phyloP scores from a whole-genome alignment of 2,888 invertebrate genomes.

The Philereme vetulata region DNA sequence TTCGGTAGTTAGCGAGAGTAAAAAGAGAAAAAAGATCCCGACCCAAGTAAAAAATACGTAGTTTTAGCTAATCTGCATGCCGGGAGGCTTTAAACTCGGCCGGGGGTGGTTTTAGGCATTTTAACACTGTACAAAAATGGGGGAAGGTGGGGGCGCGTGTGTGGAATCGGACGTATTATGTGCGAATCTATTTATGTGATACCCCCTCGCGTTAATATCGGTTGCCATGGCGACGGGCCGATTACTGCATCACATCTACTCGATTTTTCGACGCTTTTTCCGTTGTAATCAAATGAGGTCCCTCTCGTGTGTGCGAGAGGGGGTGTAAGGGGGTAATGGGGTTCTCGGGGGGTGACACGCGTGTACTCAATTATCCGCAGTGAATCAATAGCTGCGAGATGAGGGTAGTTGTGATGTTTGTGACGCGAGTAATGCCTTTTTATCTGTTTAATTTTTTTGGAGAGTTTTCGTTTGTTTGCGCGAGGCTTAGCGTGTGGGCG shows the following conservation, averaged over 20 bases:
- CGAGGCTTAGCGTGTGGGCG: slow-evolving; percentile 12
- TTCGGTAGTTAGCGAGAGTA: slow-evolving; percentile 77
- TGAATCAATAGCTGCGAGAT: slow-evolving; percentile 83
- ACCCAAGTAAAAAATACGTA: slow-evolving; percentile 86
- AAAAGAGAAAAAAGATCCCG: slow-evolving; percentile 66
- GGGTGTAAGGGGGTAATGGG: slow-evolving; percentile 38
- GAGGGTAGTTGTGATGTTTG: slow-evolving; percentile 79
- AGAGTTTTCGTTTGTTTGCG: slow-evolving; percentile 23
- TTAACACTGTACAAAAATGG: slow-evolving; percentile 82
- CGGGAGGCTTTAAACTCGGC: slow-evolving; percentile 54
- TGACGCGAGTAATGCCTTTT: slow-evolving; percentile 69
- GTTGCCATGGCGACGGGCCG: slow-evolving; percentile 77
- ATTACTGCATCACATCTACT: slow-evolving; percentile 80
- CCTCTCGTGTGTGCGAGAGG: slow-evolving; percentile 63
- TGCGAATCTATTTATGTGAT: slow-evolving; percentile 81
- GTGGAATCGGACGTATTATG: slow-evolving; percentile 80
- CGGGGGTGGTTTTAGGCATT: slow-evolving; percentile 77
- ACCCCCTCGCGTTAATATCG: slow-evolving; percentile 75
- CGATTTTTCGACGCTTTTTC: slow-evolving; percentile 84
- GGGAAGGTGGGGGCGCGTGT: slow-evolving; percentile 64
- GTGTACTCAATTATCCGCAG: slow-evolving; percentile 84
- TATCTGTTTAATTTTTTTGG: slow-evolving; percentile 66
- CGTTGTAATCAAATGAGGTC: slow-evolving; percentile 84
- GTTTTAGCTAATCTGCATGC: slow-evolving; percentile 87
- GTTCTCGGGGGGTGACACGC: slow-evolving; percentile 67